Conservation (phyloP, 2,797 vertebrate species). For the Hephaestus fuliginosus region DNA sequence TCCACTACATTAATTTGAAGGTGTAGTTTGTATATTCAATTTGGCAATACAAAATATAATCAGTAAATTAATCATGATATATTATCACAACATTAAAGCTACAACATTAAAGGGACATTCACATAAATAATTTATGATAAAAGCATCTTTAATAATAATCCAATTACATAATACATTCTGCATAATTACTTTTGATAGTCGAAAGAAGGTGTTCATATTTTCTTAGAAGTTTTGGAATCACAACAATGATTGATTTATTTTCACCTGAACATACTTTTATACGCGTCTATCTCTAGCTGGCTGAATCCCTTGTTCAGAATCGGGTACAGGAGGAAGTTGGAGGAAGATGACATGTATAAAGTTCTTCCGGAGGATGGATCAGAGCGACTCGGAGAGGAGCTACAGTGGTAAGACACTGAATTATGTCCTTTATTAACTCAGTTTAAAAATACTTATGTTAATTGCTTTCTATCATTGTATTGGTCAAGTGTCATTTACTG, state of each 20-base stretch:
- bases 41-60: too few species aligned
- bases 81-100: too few species aligned
- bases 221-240: background rate
- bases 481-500: background rate
- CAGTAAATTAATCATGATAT: too few species aligned
- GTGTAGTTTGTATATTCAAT: too few species aligned
- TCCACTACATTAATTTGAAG: too few species aligned
- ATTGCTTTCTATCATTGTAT: background rate
- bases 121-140: too few species aligned
- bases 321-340: constrained; percentile 90
- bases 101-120: too few species aligned
- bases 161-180: too few species aligned
- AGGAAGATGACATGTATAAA: constrained; percentile 96
- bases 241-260: background rate
- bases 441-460: background rate
- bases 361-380: constrained; percentile 93
- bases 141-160: too few species aligned
- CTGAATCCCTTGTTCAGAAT: constrained; percentile 93
- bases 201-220: background rate
- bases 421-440: background rate
- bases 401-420: constrained; percentile 87
- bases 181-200: too few species aligned
- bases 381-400: constrained; percentile 89
- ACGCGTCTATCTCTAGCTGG: constrained; percentile 86
- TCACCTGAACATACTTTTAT: background rate